Evolutionary conservation across 2,113 vertebrate species (phyloP).

Genomic region (Syngnathus scovelli): DNA sequence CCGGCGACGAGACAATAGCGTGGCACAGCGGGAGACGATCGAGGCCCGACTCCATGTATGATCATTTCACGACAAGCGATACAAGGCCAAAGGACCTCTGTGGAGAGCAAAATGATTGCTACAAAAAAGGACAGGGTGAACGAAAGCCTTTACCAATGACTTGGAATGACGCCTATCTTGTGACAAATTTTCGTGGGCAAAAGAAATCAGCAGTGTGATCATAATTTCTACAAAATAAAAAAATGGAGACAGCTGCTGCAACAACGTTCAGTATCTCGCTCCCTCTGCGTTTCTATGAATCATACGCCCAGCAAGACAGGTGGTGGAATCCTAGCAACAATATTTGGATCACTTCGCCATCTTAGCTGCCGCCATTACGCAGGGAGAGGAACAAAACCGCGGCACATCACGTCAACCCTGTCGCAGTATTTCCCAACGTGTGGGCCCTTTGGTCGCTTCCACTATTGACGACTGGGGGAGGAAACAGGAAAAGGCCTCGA

Average conservation of each 20-base stretch:
- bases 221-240: background rate
- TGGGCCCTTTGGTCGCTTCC: background rate
- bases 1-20: constrained; percentile 46
- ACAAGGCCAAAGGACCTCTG: constrained; percentile 16
- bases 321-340: constrained; percentile 57
- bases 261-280: constrained; percentile 26
- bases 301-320: constrained; percentile 44
- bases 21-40: constrained; percentile 39
- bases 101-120: background rate
- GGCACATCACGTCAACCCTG: constrained; percentile 14
- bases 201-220: background rate
- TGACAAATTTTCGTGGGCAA: constrained; percentile 8
- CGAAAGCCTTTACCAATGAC: background rate
- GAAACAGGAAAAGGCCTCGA: background rate
- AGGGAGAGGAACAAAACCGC: constrained; percentile 35
- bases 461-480: background rate
- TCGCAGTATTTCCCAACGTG: constrained; percentile 21
- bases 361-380: constrained; percentile 49
- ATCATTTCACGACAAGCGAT: constrained; percentile 10
- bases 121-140: background rate
- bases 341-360: constrained; percentile 51
- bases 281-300: constrained; percentile 43
- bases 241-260: constrained; percentile 7
- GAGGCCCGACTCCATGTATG: constrained; percentile 8
- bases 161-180: constrained; percentile 15